Evolutionary conservation across 2,113 vertebrate species (phyloP).

Genomic region (Ancistrus triradiatus): DNA sequence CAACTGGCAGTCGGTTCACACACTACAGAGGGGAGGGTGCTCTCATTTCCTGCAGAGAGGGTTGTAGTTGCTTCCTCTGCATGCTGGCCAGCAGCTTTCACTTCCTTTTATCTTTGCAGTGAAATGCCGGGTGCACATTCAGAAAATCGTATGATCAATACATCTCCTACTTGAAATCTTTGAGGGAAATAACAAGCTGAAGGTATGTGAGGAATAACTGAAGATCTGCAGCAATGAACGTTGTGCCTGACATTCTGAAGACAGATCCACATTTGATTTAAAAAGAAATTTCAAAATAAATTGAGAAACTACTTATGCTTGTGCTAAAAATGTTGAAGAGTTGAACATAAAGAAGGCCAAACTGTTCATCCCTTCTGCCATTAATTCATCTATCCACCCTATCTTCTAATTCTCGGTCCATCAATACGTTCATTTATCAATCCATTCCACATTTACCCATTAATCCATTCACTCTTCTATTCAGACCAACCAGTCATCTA

Average conservation of each 20-base stretch:
- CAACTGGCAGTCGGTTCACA: constrained; percentile 5
- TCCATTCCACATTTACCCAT: background rate
- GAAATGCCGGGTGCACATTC: background rate
- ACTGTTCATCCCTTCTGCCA: background rate
- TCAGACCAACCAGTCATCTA: background rate
- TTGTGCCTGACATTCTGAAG: too few species aligned
- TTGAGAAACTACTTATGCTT: too few species aligned
- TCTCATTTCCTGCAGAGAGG: constrained; percentile 29
- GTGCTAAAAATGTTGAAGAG: too few species aligned
- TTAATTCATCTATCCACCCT: background rate
- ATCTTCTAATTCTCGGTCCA: too few species aligned
- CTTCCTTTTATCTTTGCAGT: constrained; percentile 31
- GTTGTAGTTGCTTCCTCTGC: constrained; percentile 32
- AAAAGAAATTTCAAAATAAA: too few species aligned
- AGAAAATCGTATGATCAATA: constrained; percentile 17
- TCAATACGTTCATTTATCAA: too few species aligned
- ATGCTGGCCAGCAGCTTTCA: constrained; percentile 22
- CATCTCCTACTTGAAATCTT: background rate
- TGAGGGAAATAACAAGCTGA: background rate
- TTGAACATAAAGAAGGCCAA: too few species aligned
- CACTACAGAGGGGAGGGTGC: constrained; percentile 1
- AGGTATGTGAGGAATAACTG: background rate
- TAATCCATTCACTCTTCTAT: background rate
- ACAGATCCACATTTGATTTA: too few species aligned
- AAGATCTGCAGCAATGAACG: too few species aligned